phyloP scores from a whole-genome alignment of 2,113 vertebrate species.

The Phocoena sinus region DNA sequence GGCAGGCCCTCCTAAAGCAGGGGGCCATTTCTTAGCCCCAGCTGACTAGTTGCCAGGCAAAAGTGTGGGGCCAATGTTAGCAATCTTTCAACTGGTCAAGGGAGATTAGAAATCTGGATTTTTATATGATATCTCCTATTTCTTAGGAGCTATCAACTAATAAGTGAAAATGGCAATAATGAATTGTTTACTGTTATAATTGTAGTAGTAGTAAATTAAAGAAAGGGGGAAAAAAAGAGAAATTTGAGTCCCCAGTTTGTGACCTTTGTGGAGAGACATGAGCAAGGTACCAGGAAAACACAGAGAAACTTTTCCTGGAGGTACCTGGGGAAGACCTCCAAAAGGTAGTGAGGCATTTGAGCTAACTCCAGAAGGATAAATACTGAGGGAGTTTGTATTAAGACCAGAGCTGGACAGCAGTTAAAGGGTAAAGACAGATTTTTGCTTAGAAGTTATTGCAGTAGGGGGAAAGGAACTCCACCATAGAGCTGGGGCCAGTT shows the following conservation, averaged over 20 bases:
- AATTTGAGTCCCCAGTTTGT: background rate
- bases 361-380: background rate
- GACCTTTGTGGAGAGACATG: background rate
- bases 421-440: background rate
- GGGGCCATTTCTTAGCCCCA: background rate
- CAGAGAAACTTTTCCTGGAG: background rate
- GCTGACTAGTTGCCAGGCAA: background rate
- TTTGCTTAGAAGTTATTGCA: background rate
- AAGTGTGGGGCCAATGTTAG: background rate
- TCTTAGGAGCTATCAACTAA: background rate
- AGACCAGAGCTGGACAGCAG: background rate
- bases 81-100: background rate
- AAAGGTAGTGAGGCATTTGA: background rate
- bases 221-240: background rate
- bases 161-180: background rate
- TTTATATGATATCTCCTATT: background rate
- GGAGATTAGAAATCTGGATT: background rate
- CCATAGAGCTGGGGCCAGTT: background rate
- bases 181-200: background rate
- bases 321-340: background rate
- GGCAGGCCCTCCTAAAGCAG: background rate
- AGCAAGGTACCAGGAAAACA: background rate
- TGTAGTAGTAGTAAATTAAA: background rate
- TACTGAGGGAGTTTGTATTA: background rate
- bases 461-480: background rate